Evolutionary conservation across 2,888 invertebrate genomes (phyloP).

Genomic region (Torymus texanus): DNA sequence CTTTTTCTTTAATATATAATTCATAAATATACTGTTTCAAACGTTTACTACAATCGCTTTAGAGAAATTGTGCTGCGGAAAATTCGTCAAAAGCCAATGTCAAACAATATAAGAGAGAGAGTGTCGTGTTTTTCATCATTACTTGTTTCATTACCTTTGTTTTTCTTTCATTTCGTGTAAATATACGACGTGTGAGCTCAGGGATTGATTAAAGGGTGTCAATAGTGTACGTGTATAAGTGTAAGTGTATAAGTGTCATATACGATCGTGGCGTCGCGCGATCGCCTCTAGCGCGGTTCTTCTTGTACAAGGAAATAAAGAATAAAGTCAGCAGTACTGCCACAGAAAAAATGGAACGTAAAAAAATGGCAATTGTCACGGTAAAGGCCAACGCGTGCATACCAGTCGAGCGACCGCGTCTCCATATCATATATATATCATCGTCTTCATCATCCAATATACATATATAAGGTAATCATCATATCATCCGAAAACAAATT

Average conservation of each 20-base stretch:
- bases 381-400: conserved; percentile 13
- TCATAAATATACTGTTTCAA: conserved; percentile 18
- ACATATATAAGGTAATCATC: conserved; percentile 12
- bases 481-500: conserved; percentile 14
- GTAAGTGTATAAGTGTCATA: conserved; percentile 32
- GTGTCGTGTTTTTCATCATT: conserved; percentile 27
- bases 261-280: conserved; percentile 30
- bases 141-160: not conserved
- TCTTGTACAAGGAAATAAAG: not conserved
- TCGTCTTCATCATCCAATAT: not conserved
- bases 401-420: not conserved
- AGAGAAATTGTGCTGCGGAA: conserved; percentile 52
- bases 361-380: not conserved
- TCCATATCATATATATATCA: not conserved
- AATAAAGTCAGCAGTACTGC: not conserved
- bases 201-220: conserved; percentile 35
- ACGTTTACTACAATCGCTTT: conserved; percentile 37
- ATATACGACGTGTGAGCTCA: conserved; percentile 37
- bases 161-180: conserved; percentile 17
- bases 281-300: conserved; percentile 10
- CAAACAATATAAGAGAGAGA: conserved; percentile 54
- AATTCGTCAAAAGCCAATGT: conserved; percentile 53
- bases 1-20: conserved; percentile 21
- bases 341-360: not conserved
- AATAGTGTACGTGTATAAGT: conserved; percentile 10